Base-by-base conservation (phyloP, 2,113 vertebrate species). In the Oryzias celebensis region DNA sequence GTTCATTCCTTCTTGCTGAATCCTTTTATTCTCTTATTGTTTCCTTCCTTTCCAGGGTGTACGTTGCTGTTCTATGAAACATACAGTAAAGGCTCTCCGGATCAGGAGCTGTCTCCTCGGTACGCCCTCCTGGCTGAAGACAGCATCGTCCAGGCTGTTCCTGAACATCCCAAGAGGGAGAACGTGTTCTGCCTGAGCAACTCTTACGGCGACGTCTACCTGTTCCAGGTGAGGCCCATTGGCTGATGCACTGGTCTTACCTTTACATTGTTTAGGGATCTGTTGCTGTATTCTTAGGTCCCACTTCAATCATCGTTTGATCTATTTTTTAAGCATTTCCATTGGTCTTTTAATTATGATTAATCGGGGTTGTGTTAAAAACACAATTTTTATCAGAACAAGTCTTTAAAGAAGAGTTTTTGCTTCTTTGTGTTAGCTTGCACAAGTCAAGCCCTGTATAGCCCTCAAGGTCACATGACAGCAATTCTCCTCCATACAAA, bases 111-210 rank as follows among this genome's bases (percentile, higher is more conserved):
- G 23, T 90, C 90, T 3, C 96, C 96, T 14, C 90, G 95, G 63
- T 96, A 95, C 0, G 95, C 96, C 43, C 91, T 99, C 58, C 90
- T 97, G 75, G 94, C 94, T 0, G 95, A 98, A 81, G 96, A 98
- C 87, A 94, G 96, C 79, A 88, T 98, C 3, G 96, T 98, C 49
- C 97, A 99, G 82, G 93, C 96, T 5, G 93, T 97, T 56, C 97
- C 97, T 0, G 97, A 99, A 49, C 95, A 99, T 68, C 96, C 96
- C 23, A 98, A 97, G 85, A 98, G 96, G 75, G 96, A 99, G 80
- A 94, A 96, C 0, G 95, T 99, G 20, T 98, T 99, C 88, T 99
- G 97, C 81, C 94, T 99, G 70, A 99, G 97, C 91, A 99, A 98
- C 82, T 92, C 93, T 28, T 96, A 96, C 1, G 96, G 96, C 14